Percentiles rank a stretch among this genome's conserved stretches.
Conservation (phyloP, 2,113 vertebrate genomes). For the Bettongia penicillata region DNA sequence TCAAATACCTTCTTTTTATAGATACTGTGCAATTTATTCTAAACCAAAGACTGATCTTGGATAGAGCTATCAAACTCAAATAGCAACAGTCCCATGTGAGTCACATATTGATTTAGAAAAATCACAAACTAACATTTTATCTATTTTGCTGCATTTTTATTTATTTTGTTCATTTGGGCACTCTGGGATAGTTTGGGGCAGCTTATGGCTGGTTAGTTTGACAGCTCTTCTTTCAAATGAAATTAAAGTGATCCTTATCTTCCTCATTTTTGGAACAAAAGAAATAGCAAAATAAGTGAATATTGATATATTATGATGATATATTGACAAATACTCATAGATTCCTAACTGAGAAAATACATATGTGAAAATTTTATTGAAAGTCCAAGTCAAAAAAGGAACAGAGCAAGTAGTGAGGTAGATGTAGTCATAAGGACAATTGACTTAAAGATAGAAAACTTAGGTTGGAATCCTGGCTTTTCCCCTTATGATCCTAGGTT, state of each 20-base stretch:
- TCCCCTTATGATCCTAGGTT: not conserved
- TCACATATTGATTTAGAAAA: not conserved
- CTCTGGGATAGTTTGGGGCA: not conserved
- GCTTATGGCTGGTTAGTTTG: not conserved
- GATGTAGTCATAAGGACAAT: not conserved
- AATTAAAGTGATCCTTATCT: slow-evolving; percentile 9
- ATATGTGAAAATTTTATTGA: not conserved
- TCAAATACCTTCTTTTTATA: not conserved
- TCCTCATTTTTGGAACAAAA: slow-evolving; percentile 18
- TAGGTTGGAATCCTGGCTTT: not conserved
- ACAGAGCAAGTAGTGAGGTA: not conserved
- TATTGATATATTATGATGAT: not conserved
- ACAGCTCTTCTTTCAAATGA: not conserved
- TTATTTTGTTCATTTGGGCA: not conserved
- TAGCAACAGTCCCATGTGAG: not conserved
- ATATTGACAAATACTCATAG: not conserved
- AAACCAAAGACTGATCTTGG: not conserved
- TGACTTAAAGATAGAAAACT: not conserved
- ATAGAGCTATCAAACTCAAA: not conserved
- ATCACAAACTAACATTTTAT: not conserved
- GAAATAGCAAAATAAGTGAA: not conserved
- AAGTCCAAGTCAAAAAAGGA: not conserved
- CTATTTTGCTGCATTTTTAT: not conserved
- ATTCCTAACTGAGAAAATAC: not conserved
- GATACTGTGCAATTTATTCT: not conserved